Conservation (phyloP, 1,140 invertebrate species). For the Tigriopus japonicus region DNA sequence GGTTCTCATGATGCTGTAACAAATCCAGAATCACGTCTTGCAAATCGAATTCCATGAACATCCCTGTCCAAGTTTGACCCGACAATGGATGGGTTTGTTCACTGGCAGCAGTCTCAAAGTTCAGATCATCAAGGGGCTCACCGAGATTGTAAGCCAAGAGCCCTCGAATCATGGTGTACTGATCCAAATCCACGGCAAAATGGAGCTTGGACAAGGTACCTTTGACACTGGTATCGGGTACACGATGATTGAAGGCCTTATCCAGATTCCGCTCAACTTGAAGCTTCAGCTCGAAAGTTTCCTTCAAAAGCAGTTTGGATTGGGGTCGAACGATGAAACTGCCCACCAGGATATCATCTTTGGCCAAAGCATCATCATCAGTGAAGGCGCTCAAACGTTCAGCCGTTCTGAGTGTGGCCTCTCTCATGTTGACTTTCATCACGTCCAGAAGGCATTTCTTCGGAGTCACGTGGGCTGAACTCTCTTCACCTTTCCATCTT, state of each 20-base stretch:
- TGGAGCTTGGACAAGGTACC: conserved; percentile 68
- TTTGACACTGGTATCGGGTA: conserved; percentile 66
- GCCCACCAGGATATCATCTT: not conserved
- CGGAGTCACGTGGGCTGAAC: not conserved
- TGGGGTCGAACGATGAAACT: conserved; percentile 10
- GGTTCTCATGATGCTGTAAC: conserved; percentile 21
- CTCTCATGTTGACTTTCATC: not conserved
- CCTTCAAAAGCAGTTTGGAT: conserved; percentile 41
- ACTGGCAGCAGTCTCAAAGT: not conserved
- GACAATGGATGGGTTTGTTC: conserved; percentile 11
- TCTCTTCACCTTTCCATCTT: not conserved
- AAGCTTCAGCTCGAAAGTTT: conserved; percentile 57
- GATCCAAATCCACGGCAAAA: conserved; percentile 54
- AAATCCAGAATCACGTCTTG: conserved; percentile 67
- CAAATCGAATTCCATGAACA: conserved; percentile 59
- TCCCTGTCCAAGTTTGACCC: conserved; percentile 40
- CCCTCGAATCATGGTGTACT: conserved; percentile 73
- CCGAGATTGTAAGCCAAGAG: conserved; percentile 78
- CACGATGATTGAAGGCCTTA: conserved; percentile 39
- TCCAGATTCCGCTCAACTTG: conserved; percentile 68
- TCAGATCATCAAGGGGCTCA: conserved; percentile 44
- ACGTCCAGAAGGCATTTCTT: conserved; percentile 8
- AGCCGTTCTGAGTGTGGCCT: not conserved
- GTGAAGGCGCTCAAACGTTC: conserved; percentile 10
- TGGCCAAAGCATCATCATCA: not conserved